A percentile compares a stretch with the other conserved stretches of the same genome.
These are phyloP conservation scores for Lamellibrachia luymesi DNA, from an alignment of 1,140 invertebrate species.

Conservation along the genomic window DNA sequence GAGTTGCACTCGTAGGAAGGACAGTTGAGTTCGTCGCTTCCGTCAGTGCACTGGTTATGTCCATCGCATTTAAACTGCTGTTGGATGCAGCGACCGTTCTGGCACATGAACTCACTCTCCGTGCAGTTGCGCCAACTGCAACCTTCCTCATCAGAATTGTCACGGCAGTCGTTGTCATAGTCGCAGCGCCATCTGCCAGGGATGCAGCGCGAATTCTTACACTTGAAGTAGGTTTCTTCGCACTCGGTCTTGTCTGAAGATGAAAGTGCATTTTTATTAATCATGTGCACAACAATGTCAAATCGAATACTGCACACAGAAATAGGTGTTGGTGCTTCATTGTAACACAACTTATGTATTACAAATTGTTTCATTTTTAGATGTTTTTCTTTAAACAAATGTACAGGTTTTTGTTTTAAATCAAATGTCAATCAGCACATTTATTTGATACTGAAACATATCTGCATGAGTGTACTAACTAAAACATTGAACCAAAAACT, in stretches of 20 bases:
- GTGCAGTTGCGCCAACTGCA: conserved; percentile 83
- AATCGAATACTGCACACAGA: background rate
- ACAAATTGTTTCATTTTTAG: background rate
- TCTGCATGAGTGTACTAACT: too few species aligned
- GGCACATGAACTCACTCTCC: conserved; percentile 80
- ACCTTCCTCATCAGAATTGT: conserved; percentile 88
- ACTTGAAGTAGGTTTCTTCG: conserved; percentile 43
- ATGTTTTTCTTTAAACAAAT: too few species aligned
- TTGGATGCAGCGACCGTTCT: conserved; percentile 91
- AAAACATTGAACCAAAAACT: too few species aligned
- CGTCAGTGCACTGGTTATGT: conserved; percentile 91
- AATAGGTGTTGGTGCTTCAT: background rate
- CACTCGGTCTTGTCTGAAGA: conserved; percentile 33
- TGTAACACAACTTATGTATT: background rate
- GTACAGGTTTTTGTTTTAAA: too few species aligned
- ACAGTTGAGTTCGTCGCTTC: conserved; percentile 83
- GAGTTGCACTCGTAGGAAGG: conserved; percentile 88
- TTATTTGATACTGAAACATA: too few species aligned
- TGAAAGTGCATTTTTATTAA: background rate
- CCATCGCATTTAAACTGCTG: conserved; percentile 93
- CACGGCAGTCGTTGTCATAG: conserved; percentile 90
- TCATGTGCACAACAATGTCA: background rate
- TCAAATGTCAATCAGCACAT: too few species aligned
- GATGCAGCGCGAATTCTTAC: conserved; percentile 86
- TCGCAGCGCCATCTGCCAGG: conserved; percentile 94